Evolutionary conservation across 2,888 invertebrate species (phyloP), one percentile per base, ranked within the genome.

Genomic region (Chrysotoxum bicinctum): DNA sequence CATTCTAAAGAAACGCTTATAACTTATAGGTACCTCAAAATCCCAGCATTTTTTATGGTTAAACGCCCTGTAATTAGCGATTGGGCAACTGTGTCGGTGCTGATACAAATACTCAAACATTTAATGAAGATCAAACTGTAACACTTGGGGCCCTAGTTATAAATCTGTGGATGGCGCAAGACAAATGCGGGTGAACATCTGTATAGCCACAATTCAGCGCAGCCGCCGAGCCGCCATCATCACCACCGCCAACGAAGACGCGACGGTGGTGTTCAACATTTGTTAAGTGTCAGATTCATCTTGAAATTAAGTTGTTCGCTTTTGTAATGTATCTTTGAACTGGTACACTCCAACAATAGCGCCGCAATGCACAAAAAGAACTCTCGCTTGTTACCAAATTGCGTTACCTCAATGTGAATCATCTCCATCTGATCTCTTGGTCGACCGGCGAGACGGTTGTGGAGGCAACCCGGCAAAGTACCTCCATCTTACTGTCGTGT

Each of bases 231-330:
- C 16, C 48, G 12, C 30, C 30, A n/a, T 9, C 14, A 21, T 21
- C 26, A 12, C 16, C 54, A 32, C 21, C 35, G 37, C 50, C 43
- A 64, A 60, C 40, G 35, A 43, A 45, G 52, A 14, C 37, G n/a
- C 64, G 56, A n/a, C 37, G 77, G 35, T 72, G 69, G 69, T 82
- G 85, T 82, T 86, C 73, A 86, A 78, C 86, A 86, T 86, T 86
- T 82, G 86, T 86, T 82, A 86, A 82, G 82, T 86, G 86, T 86
- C 86, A 86, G 86, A 86, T 86, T 86, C 86, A 86, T 86, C 86
- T 86, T 86, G 86, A 86, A 82, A 86, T 86, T 86, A 86, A 86
- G 86, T 86, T 86, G 86, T 86, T 82, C 77, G 86, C 86, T 82
- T 70, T 86, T 86, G 86, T 86, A 82, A 82, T 86, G 82, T 58